Conservation (phyloP, 37 sponge, comb jelly and placozoan species). For the Dysidea cf. avara region DNA sequence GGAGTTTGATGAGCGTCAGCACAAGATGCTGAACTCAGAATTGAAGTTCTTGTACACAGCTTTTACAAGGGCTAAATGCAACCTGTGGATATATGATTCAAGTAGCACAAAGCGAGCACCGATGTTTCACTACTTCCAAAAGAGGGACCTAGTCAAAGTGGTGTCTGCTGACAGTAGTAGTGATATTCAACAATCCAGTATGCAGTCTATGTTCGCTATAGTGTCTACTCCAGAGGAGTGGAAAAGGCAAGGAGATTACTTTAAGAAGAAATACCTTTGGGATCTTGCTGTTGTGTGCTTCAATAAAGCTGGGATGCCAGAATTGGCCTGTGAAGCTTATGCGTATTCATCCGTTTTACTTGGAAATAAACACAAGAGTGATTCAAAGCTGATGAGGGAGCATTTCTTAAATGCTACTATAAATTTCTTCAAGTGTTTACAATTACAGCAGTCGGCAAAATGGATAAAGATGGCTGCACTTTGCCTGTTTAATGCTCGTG, state of each 20-base stretch:
- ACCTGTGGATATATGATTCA: slow-evolving; percentile 79
- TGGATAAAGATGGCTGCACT: slow-evolving; percentile 45
- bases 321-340: slow-evolving; percentile 38
- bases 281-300: slow-evolving; percentile 72
- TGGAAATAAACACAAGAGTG: neutral
- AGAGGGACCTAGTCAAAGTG: slow-evolving; percentile 32
- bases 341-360: slow-evolving; percentile 20
- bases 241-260: slow-evolving; percentile 73
- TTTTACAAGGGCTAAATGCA: slow-evolving; percentile 66
- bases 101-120: slow-evolving; percentile 34
- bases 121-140: slow-evolving; percentile 49
- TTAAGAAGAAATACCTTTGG: slow-evolving; percentile 50
- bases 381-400: slow-evolving; percentile 16
- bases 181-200: slow-evolving; percentile 23
- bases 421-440: slow-evolving; percentile 43
- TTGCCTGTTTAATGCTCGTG: slow-evolving; percentile 48
- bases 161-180: slow-evolving; percentile 5
- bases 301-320: slow-evolving; percentile 19
- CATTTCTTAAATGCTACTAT: slow-evolving; percentile 41
- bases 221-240: slow-evolving; percentile 67
- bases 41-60: slow-evolving; percentile 86
- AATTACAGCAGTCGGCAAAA: slow-evolving; percentile 5
- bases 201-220: slow-evolving; percentile 37
- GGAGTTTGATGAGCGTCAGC: slow-evolving; percentile 47
- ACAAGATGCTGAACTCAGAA: slow-evolving; percentile 67